Conservation (phyloP, 2,113 vertebrate species). For the Sterna hirundo region DNA sequence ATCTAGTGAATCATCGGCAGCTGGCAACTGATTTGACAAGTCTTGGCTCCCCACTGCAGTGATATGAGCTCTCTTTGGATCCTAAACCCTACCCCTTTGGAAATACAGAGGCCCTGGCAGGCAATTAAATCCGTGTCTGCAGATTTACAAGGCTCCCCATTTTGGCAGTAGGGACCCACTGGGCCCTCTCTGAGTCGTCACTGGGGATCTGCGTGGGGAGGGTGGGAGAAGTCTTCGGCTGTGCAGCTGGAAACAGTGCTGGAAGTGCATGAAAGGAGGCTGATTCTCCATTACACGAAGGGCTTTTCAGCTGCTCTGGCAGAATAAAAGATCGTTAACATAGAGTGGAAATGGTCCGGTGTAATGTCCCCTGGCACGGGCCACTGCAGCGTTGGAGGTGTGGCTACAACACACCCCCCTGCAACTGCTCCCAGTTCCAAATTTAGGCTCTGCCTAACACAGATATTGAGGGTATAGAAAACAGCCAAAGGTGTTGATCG, state of each 20-base stretch:
- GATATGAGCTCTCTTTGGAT: neutral
- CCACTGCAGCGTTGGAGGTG: neutral
- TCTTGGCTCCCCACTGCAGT: neutral
- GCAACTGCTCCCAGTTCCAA: neutral
- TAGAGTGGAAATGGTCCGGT: neutral
- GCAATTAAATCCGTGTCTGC: neutral
- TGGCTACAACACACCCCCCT: neutral
- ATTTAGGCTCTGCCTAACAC: neutral
- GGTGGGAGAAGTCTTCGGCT: neutral
- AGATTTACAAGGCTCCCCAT: neutral
- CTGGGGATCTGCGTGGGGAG: neutral
- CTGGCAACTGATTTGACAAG: neutral
- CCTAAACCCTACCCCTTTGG: neutral
- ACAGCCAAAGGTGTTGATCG: neutral
- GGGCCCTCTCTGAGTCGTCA: neutral
- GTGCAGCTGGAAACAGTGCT: neutral
- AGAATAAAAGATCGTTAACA: neutral
- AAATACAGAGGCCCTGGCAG: neutral
- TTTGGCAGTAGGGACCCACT: neutral
- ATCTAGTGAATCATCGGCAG: slow-evolving; percentile 7
- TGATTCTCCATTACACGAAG: neutral
- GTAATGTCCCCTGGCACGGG: neutral
- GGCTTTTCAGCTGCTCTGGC: neutral
- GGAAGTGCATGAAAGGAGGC: neutral
- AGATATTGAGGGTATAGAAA: neutral